Evolutionary conservation across 2,888 invertebrate genomes (phyloP), one percentile per base, ranked within the genome.

Genomic region (Cephalotes varians): DNA sequence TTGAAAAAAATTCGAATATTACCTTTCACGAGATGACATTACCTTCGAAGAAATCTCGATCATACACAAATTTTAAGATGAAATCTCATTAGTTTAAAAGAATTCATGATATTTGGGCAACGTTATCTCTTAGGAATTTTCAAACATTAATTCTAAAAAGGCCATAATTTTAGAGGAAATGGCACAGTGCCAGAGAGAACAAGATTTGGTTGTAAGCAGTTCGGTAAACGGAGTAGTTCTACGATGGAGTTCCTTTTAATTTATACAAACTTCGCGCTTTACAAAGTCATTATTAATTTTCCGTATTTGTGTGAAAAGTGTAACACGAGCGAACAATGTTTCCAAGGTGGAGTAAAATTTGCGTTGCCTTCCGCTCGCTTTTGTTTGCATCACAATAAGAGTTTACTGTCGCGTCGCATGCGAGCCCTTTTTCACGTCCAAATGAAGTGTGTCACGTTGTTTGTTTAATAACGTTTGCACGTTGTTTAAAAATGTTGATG

Each of bases 311-410:
- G 18, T 5, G 44, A 56, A n/a, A 69, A 79, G 67, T 69, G 67
- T 56, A 44, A 69, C 56, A 44, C n/a, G 31, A 15, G 56, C 77
- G 7, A 44, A 21, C 44, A 34, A 40, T 25, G 37, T 76, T 76
- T 76, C 34, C 69, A 79, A 56, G 69, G 12, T 21, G 31, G 21
- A 56, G 25, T 76, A 15, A 64, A 76, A 76, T 76, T 56, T 37
- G 44, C 62, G 54, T 40, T 44, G 21, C 51, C 37, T 49, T 44
- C 31, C 31, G 56, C 18, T 21, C 28, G 60, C 76, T 40, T 65
- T 44, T 34, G 67, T 56, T 56, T 44, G 77, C 69, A 34, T 56
- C 67, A 31, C 56, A 56, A 69, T 56, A 56, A 15, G 56, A 44
- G 34, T 47, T 77, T 77, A 69, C 34, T 69, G 44, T 69, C 25